Conservation (phyloP, 2,113 vertebrate genomes). For the Rhynchomys soricoides region DNA sequence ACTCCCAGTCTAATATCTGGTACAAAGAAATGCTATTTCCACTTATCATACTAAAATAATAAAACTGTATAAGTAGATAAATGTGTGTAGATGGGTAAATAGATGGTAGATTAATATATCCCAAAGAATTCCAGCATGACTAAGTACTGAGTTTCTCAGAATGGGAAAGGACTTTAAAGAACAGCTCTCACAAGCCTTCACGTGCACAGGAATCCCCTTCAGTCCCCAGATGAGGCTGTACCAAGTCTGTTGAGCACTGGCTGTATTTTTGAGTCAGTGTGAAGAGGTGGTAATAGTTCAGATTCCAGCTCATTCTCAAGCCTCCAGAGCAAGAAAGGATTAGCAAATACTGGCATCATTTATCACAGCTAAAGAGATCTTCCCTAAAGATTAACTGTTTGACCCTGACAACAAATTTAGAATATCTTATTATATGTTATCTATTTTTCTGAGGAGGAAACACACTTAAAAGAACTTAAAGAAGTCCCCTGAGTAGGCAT, state of each 20-base stretch:
- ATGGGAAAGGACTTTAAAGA: background rate
- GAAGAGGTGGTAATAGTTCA: background rate
- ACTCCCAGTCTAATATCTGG: background rate
- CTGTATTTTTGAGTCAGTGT: background rate
- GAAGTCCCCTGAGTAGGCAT: background rate
- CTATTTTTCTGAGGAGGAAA: slow-evolving; percentile 9
- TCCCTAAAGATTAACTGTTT: background rate
- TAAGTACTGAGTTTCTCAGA: background rate
- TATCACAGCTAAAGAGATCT: slow-evolving; percentile 24
- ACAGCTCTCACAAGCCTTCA: background rate
- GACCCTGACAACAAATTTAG: background rate
- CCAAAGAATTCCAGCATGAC: background rate
- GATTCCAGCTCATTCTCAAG: background rate
- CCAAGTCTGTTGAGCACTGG: background rate
- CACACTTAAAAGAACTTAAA: slow-evolving; percentile 11
- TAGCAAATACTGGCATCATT: background rate
- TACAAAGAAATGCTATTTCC: background rate
- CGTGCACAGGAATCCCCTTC: background rate
- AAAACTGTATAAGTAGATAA: background rate
- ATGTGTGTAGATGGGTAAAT: background rate
- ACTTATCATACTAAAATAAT: background rate
- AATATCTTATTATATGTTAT: background rate
- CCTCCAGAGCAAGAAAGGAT: background rate
- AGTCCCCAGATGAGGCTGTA: background rate
- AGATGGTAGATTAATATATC: background rate